Percentiles rank a stretch among this genome's conserved stretches.
These are phyloP conservation scores for Drosophila mulleri DNA, from an alignment of 2,888 invertebrate genomes.

Conservation along the genomic window DNA sequence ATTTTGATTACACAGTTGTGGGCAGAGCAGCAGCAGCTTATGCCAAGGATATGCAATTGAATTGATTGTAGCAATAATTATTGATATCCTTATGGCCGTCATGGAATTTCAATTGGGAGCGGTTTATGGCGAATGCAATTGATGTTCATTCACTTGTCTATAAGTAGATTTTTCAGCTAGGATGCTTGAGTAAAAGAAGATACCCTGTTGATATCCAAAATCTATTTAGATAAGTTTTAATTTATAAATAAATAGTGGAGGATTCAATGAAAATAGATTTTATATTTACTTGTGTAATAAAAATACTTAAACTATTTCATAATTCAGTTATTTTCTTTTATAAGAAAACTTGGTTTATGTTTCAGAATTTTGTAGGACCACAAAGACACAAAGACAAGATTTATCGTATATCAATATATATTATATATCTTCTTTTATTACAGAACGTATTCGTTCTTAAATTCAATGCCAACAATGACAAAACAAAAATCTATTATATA, in stretches of 20 bases:
- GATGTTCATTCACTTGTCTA: neutral
- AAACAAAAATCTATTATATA: neutral
- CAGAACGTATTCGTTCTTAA: neutral
- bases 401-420: neutral
- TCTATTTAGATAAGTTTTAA: neutral
- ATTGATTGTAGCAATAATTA: conserved; percentile 23
- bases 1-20: conserved; percentile 27
- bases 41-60: conserved; percentile 29
- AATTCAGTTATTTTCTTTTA: too few species aligned
- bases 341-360: too few species aligned
- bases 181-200: neutral
- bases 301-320: too few species aligned
- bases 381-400: too few species aligned
- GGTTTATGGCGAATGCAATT: neutral
- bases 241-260: too few species aligned
- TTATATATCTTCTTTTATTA: neutral
- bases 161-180: neutral
- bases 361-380: too few species aligned
- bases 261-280: too few species aligned
- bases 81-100: conserved; percentile 7
- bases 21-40: neutral
- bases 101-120: neutral
- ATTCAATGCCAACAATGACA: conserved; percentile 1
- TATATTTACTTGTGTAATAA: too few species aligned
- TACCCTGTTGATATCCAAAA: neutral